Evolutionary conservation across 2,888 invertebrate species (phyloP).

Genomic region (Cloeon dipterum): DNA sequence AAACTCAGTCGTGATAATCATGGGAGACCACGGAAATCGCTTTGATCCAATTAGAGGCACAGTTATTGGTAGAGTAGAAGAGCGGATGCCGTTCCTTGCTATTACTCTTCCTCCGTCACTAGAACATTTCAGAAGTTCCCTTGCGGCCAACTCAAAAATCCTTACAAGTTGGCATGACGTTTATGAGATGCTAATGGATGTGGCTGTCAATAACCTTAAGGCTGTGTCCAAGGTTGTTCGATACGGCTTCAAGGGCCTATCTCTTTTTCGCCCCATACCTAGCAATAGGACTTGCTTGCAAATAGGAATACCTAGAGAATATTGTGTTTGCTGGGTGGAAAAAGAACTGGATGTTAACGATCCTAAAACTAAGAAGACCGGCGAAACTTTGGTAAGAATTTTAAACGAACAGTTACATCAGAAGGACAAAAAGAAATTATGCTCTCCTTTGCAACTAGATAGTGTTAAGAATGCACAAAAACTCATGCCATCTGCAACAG

Average conservation of each 20-base stretch:
- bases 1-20: conserved; percentile 11
- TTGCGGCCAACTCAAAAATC: conserved; percentile 13
- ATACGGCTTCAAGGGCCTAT: conserved; percentile 5
- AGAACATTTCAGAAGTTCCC: conserved; percentile 11
- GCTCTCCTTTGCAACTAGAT: conserved; percentile 3
- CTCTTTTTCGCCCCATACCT: conserved; percentile 15
- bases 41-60: conserved; percentile 17
- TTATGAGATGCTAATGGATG: conserved; percentile 16
- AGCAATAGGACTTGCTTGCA: conserved; percentile 15
- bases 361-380: conserved; percentile 9
- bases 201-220: conserved; percentile 8
- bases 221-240: conserved; percentile 2
- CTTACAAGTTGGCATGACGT: conserved; percentile 20
- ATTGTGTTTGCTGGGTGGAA: conserved; percentile 16
- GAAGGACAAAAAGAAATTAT: background rate
- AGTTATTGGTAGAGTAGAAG: conserved; percentile 19
- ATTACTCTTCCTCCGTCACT: conserved; percentile 17
- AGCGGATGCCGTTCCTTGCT: conserved; percentile 18
- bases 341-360: conserved; percentile 9
- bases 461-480: conserved; percentile 5
- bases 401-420: conserved; percentile 9
- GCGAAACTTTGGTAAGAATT: conserved; percentile 9
- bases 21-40: conserved; percentile 21
- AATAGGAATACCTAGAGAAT: conserved; percentile 17
- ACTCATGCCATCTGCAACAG: conserved; percentile 2